Conservation (phyloP, 2,888 invertebrate genomes). For the Caradrina kadenii region DNA sequence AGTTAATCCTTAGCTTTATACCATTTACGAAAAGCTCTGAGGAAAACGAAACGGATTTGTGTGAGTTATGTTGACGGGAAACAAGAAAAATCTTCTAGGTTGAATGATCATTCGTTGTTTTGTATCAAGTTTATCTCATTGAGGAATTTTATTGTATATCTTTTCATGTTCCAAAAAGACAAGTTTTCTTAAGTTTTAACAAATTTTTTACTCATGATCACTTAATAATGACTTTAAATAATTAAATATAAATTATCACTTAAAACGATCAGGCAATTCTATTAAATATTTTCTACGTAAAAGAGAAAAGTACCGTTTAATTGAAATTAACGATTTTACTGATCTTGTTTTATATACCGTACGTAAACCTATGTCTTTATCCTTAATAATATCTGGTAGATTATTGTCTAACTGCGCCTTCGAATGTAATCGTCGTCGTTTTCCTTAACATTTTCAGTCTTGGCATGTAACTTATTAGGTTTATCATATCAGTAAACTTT, state of each 20-base stretch:
- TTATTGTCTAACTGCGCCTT: too few relatives aligned
- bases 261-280: too few relatives aligned
- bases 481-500: conserved; percentile 28
- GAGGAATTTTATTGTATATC: not conserved
- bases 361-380: too few relatives aligned
- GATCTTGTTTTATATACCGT: too few relatives aligned
- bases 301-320: too few relatives aligned
- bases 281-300: too few relatives aligned
- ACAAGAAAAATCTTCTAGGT: conserved; percentile 10
- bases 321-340: too few relatives aligned
- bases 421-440: not conserved
- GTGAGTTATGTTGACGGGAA: not conserved
- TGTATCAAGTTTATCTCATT: not conserved
- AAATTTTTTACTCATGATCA: too few relatives aligned
- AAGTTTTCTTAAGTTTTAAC: not conserved
- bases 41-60: conserved; percentile 36
- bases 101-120: conserved; percentile 19
- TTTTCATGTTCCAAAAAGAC: not conserved
- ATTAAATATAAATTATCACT: too few relatives aligned
- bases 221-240: too few relatives aligned
- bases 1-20: conserved; percentile 51
- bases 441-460: not conserved
- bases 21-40: conserved; percentile 39
- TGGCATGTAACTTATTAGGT: conserved; percentile 1
- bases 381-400: too few relatives aligned